A percentile compares a stretch with the other conserved stretches of the same genome.
Conservation (phyloP, 2,797 vertebrate species). For the Sebastiscus tertius region DNA sequence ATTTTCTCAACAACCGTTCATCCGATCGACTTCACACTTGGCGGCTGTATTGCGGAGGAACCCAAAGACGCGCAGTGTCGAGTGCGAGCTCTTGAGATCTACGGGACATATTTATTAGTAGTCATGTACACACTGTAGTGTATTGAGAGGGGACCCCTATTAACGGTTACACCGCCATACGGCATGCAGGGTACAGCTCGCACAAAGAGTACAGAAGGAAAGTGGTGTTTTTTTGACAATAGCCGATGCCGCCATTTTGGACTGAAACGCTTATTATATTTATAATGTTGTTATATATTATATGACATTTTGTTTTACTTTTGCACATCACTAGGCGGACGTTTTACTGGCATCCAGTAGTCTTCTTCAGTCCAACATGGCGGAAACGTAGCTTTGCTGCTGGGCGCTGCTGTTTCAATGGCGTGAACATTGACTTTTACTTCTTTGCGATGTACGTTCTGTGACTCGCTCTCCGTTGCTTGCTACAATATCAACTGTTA, state of each 20-base stretch:
- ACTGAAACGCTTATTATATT: too few relatives aligned
- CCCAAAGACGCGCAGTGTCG: background rate
- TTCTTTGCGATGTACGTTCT: too few relatives aligned
- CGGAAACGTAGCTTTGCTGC: too few relatives aligned
- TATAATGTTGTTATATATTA: too few relatives aligned
- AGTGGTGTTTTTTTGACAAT: too few relatives aligned
- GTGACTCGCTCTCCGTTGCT: background rate
- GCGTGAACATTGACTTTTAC: too few relatives aligned
- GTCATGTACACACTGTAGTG: background rate
- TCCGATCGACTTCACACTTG: background rate
- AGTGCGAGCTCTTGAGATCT: background rate
- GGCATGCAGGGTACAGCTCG: background rate
- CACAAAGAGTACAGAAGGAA: too few relatives aligned
- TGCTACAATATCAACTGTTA: background rate
- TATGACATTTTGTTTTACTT: too few relatives aligned
- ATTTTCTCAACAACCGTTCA: background rate
- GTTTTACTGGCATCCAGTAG: too few relatives aligned
- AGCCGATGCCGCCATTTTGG: too few relatives aligned
- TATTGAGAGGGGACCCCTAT: background rate
- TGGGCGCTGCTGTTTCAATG: accelerated
- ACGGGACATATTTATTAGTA: background rate
- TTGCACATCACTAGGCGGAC: too few relatives aligned
- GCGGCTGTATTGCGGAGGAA: background rate
- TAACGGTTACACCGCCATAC: background rate
- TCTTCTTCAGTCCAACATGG: too few relatives aligned